Evolutionary conservation across 2,888 invertebrate species (phyloP).

Genomic region (Thymelicus acteon): DNA sequence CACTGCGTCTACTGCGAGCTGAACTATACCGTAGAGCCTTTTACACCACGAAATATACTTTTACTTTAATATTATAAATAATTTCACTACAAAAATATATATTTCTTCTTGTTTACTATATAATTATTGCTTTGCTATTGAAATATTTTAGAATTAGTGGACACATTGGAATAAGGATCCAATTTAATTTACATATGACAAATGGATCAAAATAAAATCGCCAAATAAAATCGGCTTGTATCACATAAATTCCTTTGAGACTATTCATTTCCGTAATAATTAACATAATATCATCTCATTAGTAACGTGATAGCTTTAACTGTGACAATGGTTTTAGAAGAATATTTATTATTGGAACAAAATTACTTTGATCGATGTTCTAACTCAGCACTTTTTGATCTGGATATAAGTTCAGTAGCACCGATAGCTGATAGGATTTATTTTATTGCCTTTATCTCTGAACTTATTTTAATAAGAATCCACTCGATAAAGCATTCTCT

Average conservation of each 20-base stretch:
- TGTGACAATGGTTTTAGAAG: conserved; percentile 30
- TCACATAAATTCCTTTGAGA: background rate
- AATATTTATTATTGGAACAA: conserved; percentile 44
- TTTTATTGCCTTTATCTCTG: conserved; percentile 33
- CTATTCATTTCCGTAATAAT: background rate
- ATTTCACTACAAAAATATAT: background rate
- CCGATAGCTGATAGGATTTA: conserved; percentile 40
- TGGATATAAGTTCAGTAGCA: conserved; percentile 71
- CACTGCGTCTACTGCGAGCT: conserved; percentile 15
- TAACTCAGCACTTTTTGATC: conserved; percentile 80
- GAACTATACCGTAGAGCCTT: background rate
- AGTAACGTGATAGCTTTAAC: conserved; percentile 21
- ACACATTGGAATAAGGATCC: background rate
- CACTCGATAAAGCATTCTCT: conserved; percentile 30
- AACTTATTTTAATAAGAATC: conserved; percentile 35
- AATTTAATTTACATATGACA: background rate
- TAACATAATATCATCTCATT: conserved; percentile 1
- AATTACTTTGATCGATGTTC: conserved; percentile 77
- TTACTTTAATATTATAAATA: background rate
- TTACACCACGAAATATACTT: background rate
- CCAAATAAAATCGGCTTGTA: background rate
- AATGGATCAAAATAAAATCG: background rate
- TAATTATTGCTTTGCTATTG: background rate
- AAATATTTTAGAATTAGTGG: background rate
- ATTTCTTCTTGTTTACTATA: background rate